A percentile compares a stretch with the other conserved stretches of the same genome.
These are phyloP conservation scores for Muscidifurax raptorellus DNA, from an alignment of 1,140 invertebrate genomes.

Conservation along the genomic window DNA sequence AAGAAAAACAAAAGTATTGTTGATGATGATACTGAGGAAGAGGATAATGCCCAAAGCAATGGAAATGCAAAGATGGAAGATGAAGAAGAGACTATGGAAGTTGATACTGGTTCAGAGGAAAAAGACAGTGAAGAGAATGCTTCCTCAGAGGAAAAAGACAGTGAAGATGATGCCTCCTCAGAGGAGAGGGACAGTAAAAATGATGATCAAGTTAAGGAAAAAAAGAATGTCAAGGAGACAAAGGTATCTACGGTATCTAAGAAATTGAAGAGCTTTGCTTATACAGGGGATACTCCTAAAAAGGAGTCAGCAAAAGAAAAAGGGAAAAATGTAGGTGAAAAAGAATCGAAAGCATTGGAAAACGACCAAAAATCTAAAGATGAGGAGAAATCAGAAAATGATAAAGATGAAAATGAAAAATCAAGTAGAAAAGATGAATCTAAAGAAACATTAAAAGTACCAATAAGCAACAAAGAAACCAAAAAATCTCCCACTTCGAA, in stretches of 20 bases:
- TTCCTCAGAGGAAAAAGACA: neutral
- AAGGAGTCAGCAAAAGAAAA: neutral
- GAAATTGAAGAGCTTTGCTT: conserved; percentile 39
- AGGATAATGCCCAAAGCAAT: neutral
- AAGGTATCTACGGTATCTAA: neutral
- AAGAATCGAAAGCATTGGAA: conserved; percentile 44
- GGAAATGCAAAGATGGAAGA: neutral
- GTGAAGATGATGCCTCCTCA: neutral
- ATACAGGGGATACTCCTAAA: neutral
- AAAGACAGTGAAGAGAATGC: neutral
- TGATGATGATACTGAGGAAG: neutral
- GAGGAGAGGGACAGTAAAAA: neutral
- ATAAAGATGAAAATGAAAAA: conserved; percentile 32
- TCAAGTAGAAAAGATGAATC: conserved; percentile 35
- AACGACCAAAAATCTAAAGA: conserved; percentile 42
- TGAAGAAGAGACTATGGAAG: neutral
- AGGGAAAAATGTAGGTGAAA: neutral
- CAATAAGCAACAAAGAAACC: neutral
- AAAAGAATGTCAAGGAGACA: neutral
- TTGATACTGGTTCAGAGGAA: neutral
- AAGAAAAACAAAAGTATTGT: conserved; percentile 24
- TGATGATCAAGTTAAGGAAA: neutral
- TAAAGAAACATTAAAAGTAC: conserved; percentile 21
- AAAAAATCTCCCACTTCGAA: neutral
- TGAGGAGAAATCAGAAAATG: conserved; percentile 47